A percentile compares a stretch with the other conserved stretches of the same genome.
Conservation (phyloP, 1,140 invertebrate genomes). For the Hestina assimilis region DNA sequence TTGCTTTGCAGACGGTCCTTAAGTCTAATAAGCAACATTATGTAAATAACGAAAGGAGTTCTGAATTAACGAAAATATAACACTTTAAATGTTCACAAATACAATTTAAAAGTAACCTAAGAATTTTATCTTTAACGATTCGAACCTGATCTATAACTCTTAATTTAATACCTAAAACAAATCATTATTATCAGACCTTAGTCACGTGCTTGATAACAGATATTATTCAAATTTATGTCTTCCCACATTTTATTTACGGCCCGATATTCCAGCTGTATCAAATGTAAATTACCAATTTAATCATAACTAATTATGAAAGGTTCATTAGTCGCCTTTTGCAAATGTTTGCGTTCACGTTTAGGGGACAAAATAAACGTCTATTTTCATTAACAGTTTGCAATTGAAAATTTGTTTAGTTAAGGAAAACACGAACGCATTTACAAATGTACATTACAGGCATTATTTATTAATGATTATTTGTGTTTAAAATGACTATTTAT, state of each 20-base stretch:
- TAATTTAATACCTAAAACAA: constrained; percentile 9
- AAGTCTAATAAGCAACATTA: too few species aligned
- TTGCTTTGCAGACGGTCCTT: too few species aligned
- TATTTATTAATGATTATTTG: background rate
- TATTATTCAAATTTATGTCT: constrained; percentile 27
- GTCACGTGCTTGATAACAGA: constrained; percentile 20
- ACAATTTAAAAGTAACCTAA: background rate
- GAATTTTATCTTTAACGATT: background rate
- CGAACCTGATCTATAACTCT: background rate
- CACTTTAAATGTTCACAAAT: too few species aligned
- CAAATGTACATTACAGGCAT: background rate
- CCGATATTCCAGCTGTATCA: constrained; percentile 25
- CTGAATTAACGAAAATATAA: too few species aligned
- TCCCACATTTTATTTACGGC: constrained; percentile 23
- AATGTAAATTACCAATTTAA: constrained; percentile 27
- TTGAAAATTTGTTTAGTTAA: constrained; percentile 17
- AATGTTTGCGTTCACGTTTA: constrained; percentile 37
- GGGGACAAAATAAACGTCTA: constrained; percentile 10
- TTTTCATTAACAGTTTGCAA: constrained; percentile 13
- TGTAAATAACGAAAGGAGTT: too few species aligned
- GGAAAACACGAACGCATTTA: background rate
- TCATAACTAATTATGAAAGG: constrained; percentile 41
- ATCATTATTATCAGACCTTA: constrained; percentile 20
- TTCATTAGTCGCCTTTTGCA: constrained; percentile 42
- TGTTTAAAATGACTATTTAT: background rate